phyloP scores from a whole-genome alignment of 1,140 invertebrate genomes.

The Hylaeus volcanicus region DNA sequence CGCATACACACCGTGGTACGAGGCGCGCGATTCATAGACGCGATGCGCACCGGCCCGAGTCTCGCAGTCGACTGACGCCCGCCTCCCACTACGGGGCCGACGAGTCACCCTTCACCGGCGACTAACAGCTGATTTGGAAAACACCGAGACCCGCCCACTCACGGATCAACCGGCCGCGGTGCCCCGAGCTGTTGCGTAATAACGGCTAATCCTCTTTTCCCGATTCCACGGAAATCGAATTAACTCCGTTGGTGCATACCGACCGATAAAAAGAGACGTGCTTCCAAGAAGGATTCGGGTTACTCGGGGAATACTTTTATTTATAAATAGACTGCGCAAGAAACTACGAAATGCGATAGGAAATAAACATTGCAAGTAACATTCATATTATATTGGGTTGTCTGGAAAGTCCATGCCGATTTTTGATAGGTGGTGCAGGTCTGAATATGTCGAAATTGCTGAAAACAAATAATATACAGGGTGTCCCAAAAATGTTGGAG shows the following conservation, averaged over 20 bases:
- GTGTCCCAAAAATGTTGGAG: too few relatives aligned
- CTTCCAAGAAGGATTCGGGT: too few relatives aligned
- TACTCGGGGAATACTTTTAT: too few relatives aligned
- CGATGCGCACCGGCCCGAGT: slow-evolving; percentile 46
- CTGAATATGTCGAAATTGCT: too few relatives aligned
- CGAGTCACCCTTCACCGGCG: slow-evolving; percentile 55
- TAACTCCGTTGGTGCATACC: background rate
- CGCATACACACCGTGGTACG: background rate
- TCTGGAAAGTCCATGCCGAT: too few relatives aligned
- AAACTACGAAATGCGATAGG: too few relatives aligned
- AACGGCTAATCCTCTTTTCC: slow-evolving; percentile 16
- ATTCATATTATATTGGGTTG: too few relatives aligned
- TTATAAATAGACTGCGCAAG: too few relatives aligned
- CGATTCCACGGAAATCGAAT: background rate
- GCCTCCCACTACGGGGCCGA: slow-evolving; percentile 30
- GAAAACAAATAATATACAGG: too few relatives aligned
- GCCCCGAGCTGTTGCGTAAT: slow-evolving; percentile 29
- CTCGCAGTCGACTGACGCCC: slow-evolving; percentile 62
- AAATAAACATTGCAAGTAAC: too few relatives aligned
- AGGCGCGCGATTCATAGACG: background rate
- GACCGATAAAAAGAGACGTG: too few relatives aligned
- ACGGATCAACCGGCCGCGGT: background rate
- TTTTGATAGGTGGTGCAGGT: too few relatives aligned
- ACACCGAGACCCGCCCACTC: slow-evolving; percentile 60
- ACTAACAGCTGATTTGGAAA: slow-evolving; percentile 76